Evolutionary conservation across 2,113 vertebrate species (phyloP).

Genomic region (Cryptotis parvus): DNA sequence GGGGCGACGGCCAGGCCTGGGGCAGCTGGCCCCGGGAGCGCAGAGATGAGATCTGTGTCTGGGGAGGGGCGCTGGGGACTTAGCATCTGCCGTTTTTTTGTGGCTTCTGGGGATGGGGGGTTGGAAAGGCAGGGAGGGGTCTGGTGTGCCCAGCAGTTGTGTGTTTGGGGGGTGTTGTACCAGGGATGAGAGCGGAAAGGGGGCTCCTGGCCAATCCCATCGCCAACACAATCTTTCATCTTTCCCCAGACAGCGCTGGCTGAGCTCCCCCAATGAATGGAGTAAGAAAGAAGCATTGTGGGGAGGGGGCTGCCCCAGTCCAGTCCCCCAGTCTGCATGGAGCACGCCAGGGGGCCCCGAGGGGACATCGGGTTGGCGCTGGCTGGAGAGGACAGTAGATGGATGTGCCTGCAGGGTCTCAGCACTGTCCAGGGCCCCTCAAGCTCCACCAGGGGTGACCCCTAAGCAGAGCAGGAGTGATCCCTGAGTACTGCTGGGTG

Average conservation of each 20-base stretch:
- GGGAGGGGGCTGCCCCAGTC: background rate
- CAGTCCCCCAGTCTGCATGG: background rate
- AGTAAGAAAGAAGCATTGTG: too few relatives aligned
- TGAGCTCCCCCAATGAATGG: background rate
- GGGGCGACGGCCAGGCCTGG: background rate
- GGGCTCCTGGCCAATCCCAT: background rate
- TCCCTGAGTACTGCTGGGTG: background rate
- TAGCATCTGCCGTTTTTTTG: constrained; percentile 71
- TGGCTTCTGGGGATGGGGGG: background rate
- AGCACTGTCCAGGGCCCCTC: too few relatives aligned
- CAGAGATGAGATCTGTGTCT: constrained; percentile 60
- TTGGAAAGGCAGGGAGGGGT: background rate
- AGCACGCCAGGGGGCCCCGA: background rate
- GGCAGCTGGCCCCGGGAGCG: constrained; percentile 54
- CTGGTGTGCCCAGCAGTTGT: background rate
- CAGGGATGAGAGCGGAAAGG: too few relatives aligned
- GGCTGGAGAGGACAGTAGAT: background rate
- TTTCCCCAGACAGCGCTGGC: background rate
- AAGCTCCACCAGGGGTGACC: too few relatives aligned
- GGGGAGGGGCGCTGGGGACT: background rate
- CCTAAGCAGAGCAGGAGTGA: background rate
- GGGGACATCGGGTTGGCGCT: too few relatives aligned
- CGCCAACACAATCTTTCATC: background rate
- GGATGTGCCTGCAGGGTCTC: background rate
- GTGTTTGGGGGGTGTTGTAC: background rate